Conservation (phyloP, 2,888 invertebrate species). For the Eupsilia transversa region DNA sequence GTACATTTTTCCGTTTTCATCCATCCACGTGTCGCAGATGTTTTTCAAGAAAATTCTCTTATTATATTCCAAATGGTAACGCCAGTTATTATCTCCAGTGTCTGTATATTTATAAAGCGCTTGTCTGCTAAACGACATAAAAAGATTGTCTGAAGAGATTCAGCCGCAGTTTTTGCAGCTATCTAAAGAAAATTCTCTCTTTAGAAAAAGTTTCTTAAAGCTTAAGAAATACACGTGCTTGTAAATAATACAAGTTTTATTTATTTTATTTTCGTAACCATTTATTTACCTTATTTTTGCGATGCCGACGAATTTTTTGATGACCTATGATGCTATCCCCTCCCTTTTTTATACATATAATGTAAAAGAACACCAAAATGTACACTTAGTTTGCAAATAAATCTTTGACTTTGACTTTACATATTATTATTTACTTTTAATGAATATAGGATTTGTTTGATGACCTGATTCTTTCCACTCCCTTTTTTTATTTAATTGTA, state of each 20-base stretch:
- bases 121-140: slow-evolving; percentile 41
- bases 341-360: neutral
- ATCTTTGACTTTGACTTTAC: no score
- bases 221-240: neutral
- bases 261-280: neutral
- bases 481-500: no score
- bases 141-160: slow-evolving; percentile 38
- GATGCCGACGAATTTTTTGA: neutral
- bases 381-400: no score
- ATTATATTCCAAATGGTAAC: slow-evolving; percentile 33
- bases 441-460: no score
- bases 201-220: neutral
- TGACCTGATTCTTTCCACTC: no score
- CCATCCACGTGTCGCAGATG: slow-evolving; percentile 18
- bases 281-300: neutral
- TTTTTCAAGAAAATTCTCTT: slow-evolving; percentile 27
- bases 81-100: slow-evolving; percentile 28
- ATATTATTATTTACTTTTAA: no score
- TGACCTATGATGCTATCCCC: neutral
- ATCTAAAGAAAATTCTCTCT: slow-evolving; percentile 8
- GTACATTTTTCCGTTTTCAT: neutral
- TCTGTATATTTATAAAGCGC: slow-evolving; percentile 40
- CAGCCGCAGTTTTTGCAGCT: slow-evolving; percentile 19
- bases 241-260: neutral
- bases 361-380: no score